Base-by-base conservation (phyloP, 2,888 invertebrate species). In the Rotaria macrura region DNA sequence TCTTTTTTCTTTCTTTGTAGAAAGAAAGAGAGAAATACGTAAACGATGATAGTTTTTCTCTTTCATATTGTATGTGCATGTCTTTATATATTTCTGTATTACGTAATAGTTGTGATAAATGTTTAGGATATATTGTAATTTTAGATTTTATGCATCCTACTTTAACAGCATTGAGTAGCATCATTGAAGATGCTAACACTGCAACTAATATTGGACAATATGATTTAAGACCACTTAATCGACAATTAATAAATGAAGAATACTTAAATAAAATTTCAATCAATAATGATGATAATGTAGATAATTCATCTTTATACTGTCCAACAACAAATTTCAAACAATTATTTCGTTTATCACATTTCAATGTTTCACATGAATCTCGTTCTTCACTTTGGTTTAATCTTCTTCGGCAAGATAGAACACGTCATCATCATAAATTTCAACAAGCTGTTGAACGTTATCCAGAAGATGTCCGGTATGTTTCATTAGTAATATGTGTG, bases 371-470 rank as follows among this genome's bases (percentile, higher is more conserved):
- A 79, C 79, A 79, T n/a, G n/a, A 25, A 43, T 43, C 23, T 2
- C 79, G 79, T n/a, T 4, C 79, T 4, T 79, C 79, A 79, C n/a
- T 79, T 25, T 79, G 79, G 79, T 25, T 43, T n/a, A n/a, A 79
- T 79, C 25, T 79, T 79, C n/a, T 79, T n/a, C 79, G 43, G 10
- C 43, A 43, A 79, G 79, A 43, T 9, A 14, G n/a, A 34, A 34
- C 29, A 34, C 29, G 29, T 34, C 29, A 65, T 17, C 34, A 34
- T 20, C 29, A 65, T 34, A 65, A 65, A 65, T 65, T 65, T 34
- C 65, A 65, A 65, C 65, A 65, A 65, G 65, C 65, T 43, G n/a
- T 79, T 25, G 79, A 79, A 43, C 79, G 43, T 43, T 79, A 79
- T 14, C 40, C 40, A 79, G 79, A 79, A 25, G 79, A 79, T 43